These are phyloP conservation scores for Harpagoxenus sublaevis DNA, from an alignment of 2,888 invertebrate species.

Conservation along the genomic window DNA sequence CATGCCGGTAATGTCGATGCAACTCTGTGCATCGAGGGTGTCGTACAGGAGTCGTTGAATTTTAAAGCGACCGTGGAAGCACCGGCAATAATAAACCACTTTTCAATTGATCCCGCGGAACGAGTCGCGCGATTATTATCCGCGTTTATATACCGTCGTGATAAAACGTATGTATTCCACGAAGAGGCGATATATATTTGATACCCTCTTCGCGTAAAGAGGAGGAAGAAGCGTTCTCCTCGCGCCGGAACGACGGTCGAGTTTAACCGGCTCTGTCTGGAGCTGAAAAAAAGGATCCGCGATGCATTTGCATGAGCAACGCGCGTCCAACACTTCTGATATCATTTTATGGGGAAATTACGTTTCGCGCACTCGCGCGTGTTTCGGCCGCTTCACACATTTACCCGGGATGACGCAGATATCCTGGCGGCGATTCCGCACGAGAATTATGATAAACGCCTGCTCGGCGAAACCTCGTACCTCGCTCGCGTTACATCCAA, in stretches of 20 bases:
- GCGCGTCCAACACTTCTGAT: constrained; percentile 31
- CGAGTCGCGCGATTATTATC: constrained; percentile 41
- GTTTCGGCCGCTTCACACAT: constrained; percentile 35
- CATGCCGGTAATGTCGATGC: not conserved
- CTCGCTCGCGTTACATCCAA: constrained; percentile 33
- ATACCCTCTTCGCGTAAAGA: constrained; percentile 28
- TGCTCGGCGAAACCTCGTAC: constrained; percentile 35
- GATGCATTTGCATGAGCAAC: constrained; percentile 51
- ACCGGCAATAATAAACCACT: constrained; percentile 45
- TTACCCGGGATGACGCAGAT: constrained; percentile 33
- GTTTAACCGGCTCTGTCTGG: constrained; percentile 43
- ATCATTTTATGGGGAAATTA: constrained; percentile 56
- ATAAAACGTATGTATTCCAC: constrained; percentile 47
- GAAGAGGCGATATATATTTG: constrained; percentile 24
- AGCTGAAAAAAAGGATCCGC: constrained; percentile 30
- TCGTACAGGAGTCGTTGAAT: constrained; percentile 36
- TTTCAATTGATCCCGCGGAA: constrained; percentile 46
- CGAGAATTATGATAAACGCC: constrained; percentile 48
- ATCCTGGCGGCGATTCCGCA: constrained; percentile 6
- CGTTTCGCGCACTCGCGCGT: constrained; percentile 17
- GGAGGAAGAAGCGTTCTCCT: constrained; percentile 16
- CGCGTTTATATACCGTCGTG: constrained; percentile 27
- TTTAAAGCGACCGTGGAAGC: constrained; percentile 38
- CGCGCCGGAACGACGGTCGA: constrained; percentile 21
- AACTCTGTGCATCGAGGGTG: not conserved